Evolutionary conservation across 2,797 vertebrate species (phyloP).

Genomic region (Phalanger gymnotis): DNA sequence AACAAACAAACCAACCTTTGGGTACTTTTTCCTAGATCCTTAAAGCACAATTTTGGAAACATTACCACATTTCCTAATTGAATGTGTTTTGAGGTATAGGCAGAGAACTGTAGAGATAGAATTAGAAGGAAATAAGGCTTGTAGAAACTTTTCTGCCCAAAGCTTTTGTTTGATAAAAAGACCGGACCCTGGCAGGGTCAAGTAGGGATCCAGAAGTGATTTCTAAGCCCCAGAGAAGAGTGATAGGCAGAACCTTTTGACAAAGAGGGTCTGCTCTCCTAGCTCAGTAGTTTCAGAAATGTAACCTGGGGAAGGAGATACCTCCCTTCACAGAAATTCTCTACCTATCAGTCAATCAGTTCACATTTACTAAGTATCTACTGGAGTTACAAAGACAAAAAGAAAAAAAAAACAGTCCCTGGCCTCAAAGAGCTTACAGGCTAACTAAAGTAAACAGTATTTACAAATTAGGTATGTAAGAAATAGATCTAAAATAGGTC

Average conservation of each 20-base stretch:
- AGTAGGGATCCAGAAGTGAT: background rate
- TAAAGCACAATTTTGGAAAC: background rate
- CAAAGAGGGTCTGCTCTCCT: background rate
- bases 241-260: background rate
- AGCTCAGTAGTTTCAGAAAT: background rate
- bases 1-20: background rate
- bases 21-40: background rate
- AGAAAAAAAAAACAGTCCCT: background rate
- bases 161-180: background rate
- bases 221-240: background rate
- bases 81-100: background rate
- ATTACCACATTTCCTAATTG: background rate
- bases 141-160: background rate
- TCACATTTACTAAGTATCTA: background rate
- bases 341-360: background rate
- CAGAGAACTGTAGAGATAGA: background rate
- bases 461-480: background rate
- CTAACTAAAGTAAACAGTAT: background rate
- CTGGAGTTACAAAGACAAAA: background rate
- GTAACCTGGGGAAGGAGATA: background rate
- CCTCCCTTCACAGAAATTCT: background rate
- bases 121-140: background rate
- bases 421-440: background rate
- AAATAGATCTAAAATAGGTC: too few species aligned
- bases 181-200: background rate